Evolutionary conservation across 2,888 invertebrate species (phyloP).

Genomic region (Agriopis aurantiaria): DNA sequence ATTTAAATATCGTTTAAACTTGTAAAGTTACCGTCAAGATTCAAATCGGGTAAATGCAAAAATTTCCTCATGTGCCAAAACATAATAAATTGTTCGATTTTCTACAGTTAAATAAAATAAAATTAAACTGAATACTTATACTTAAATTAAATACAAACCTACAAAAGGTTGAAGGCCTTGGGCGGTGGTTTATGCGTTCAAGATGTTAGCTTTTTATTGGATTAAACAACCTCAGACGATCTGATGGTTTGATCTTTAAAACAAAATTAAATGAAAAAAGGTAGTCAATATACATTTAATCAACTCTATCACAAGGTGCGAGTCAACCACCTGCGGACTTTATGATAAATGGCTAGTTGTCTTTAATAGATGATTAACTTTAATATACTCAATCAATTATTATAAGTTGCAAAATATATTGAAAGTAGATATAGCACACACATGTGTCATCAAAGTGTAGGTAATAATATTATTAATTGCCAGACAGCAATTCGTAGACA

Average conservation of each 20-base stretch:
- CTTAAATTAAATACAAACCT: slow-evolving; percentile 2
- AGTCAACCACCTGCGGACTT: slow-evolving; percentile 33
- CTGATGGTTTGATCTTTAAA: slow-evolving; percentile 10
- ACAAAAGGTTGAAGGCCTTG: slow-evolving; percentile 14
- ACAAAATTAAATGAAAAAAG: slow-evolving; percentile 11
- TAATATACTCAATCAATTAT: slow-evolving; percentile 22
- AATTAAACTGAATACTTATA: background rate
- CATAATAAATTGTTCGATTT: background rate
- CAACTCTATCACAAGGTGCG: slow-evolving; percentile 20
- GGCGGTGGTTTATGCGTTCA: slow-evolving; percentile 8
- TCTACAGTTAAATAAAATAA: too few relatives aligned
- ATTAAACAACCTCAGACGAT: slow-evolving; percentile 2
- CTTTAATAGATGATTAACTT: slow-evolving; percentile 24
- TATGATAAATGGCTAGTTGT: slow-evolving; percentile 31
- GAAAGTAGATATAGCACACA: slow-evolving; percentile 7
- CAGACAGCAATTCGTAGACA: background rate
- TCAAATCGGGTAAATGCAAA: slow-evolving; percentile 1
- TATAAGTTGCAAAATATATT: slow-evolving; percentile 4
- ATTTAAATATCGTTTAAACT: slow-evolving; percentile 20
- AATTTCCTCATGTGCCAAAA: background rate
- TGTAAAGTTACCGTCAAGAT: slow-evolving; percentile 21
- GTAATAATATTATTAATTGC: slow-evolving; percentile 12
- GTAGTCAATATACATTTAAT: slow-evolving; percentile 12
- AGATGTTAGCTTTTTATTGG: slow-evolving; percentile 10
- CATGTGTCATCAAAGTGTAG: slow-evolving; percentile 13